phyloP scores from a whole-genome alignment of 2,888 invertebrate species.

The Dynastes grantii region DNA sequence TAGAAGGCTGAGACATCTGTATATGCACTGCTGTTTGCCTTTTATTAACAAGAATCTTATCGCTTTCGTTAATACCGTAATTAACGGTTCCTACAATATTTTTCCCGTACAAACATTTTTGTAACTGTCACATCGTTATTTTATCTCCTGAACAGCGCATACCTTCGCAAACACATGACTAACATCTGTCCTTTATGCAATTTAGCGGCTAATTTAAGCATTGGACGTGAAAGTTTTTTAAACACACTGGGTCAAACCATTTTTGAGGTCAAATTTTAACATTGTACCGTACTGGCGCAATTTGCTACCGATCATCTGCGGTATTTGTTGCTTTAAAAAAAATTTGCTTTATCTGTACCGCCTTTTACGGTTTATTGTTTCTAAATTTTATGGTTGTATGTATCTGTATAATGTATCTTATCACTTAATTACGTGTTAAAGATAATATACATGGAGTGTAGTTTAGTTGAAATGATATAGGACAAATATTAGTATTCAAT shows the following conservation, averaged over 20 bases:
- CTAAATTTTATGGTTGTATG: conserved; percentile 10
- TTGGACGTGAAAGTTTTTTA: conserved; percentile 41
- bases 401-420: conserved; percentile 28
- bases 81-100: too few relatives aligned
- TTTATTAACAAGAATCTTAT: too few relatives aligned
- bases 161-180: conserved; percentile 3
- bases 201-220: conserved; percentile 19
- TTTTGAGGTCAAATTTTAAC: conserved; percentile 32
- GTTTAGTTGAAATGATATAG: background rate
- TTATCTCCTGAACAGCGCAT: background rate
- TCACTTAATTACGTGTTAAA: conserved; percentile 41
- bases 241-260: conserved; percentile 24
- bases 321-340: background rate
- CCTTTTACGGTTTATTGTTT: conserved; percentile 20
- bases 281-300: background rate
- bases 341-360: background rate
- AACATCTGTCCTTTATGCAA: conserved; percentile 20
- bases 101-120: too few relatives aligned
- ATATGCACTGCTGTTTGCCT: too few relatives aligned
- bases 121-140: background rate
- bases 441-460: background rate
- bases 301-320: conserved; percentile 4
- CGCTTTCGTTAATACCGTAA: too few relatives aligned
- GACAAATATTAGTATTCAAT: background rate
- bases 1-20: too few relatives aligned